Evolutionary conservation across 1,140 invertebrate genomes (phyloP).

Genomic region (Lordiphosa clarofinis): DNA sequence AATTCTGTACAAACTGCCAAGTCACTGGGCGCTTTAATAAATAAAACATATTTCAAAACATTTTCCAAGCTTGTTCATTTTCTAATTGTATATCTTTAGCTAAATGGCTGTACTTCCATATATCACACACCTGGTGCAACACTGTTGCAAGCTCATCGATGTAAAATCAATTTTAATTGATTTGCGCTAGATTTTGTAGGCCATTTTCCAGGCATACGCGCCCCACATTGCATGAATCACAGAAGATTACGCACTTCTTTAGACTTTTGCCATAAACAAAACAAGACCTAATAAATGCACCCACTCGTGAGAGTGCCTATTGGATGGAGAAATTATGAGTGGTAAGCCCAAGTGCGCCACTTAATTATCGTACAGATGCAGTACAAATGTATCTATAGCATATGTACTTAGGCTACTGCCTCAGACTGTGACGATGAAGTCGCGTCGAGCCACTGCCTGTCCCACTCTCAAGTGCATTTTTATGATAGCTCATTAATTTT

Average conservation of each 20-base stretch:
- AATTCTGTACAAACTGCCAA: too few species aligned
- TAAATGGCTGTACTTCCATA: too few species aligned
- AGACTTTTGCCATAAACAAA: conserved; percentile 32
- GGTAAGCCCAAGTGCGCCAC: conserved; percentile 40
- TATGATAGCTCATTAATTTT: conserved; percentile 73
- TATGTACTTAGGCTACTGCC: conserved; percentile 38
- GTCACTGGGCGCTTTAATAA: too few species aligned
- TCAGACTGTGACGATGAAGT: conserved; percentile 12
- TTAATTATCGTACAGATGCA: conserved; percentile 44
- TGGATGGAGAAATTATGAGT: conserved; percentile 37
- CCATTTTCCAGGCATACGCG: conserved; percentile 26
- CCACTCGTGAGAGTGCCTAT: conserved; percentile 16
- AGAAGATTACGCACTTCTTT: conserved; percentile 18
- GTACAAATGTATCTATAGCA: conserved; percentile 21
- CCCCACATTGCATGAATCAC: conserved; percentile 24
- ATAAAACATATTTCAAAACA: too few species aligned
- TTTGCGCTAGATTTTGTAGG: conserved; percentile 46
- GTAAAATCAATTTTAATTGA: conserved; percentile 20
- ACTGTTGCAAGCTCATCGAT: conserved; percentile 4
- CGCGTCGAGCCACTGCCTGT: conserved; percentile 19
- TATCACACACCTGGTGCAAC: background rate
- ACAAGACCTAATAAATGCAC: conserved; percentile 13
- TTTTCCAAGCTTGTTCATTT: too few species aligned
- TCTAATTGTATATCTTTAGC: too few species aligned
- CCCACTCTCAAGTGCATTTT: conserved; percentile 64